Evolutionary conservation across 2,888 invertebrate genomes (phyloP).

Genomic region (Allolobophora icterica): DNA sequence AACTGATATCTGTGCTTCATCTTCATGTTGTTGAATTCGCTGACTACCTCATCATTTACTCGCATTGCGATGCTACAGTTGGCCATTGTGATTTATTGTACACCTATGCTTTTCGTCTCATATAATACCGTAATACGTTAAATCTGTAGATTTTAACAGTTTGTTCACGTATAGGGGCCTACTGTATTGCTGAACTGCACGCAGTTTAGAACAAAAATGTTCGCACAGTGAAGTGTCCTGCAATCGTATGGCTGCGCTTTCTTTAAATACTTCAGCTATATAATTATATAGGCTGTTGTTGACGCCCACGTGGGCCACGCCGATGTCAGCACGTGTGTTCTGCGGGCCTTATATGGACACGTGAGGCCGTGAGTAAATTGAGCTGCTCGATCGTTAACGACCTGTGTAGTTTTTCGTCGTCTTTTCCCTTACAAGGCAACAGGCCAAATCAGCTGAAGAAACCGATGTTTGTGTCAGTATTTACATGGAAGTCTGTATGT

Average conservation of each 20-base stretch:
- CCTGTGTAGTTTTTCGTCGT: neutral
- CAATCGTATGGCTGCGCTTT: neutral
- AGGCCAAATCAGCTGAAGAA: neutral
- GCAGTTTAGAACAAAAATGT: neutral
- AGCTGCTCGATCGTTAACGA: neutral
- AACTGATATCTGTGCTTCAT: constrained; percentile 32
- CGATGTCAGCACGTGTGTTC: neutral
- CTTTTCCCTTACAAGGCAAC: neutral
- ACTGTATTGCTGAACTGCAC: neutral
- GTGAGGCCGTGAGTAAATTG: neutral
- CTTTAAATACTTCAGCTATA: neutral
- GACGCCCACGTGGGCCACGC: neutral
- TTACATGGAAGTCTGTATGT: neutral
- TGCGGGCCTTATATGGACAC: neutral
- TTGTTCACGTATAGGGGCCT: neutral
- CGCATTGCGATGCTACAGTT: constrained; percentile 37
- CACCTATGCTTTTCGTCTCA: too few relatives aligned
- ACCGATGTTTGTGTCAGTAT: neutral
- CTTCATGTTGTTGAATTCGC: constrained; percentile 40
- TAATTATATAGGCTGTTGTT: neutral
- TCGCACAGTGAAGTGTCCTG: constrained; percentile 1
- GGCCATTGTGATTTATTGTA: constrained; percentile 34
- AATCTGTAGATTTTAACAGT: neutral
- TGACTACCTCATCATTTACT: constrained; percentile 32
- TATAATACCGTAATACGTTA: too few relatives aligned